Conservation (phyloP, 1,140 invertebrate genomes). For the Diorhabda sublineata region DNA sequence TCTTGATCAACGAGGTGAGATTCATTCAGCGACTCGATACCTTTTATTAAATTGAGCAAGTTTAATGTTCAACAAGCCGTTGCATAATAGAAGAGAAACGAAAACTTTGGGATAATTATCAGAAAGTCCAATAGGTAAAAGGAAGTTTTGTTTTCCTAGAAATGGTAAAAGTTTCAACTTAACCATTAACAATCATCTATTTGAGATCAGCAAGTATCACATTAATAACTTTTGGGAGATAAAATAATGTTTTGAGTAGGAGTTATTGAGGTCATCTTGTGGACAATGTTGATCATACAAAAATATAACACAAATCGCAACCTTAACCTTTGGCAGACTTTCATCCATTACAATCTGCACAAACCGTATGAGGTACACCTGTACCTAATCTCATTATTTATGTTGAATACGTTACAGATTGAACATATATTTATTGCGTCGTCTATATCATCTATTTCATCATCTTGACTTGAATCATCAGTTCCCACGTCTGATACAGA, state of each 20-base stretch:
- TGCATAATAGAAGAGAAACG: too few species aligned
- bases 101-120: too few species aligned
- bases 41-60: too few species aligned
- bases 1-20: too few species aligned
- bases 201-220: too few species aligned
- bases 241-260: slow-evolving; percentile 5
- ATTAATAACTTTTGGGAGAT: slow-evolving; percentile 6
- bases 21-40: too few species aligned
- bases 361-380: slow-evolving; percentile 34
- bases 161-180: not conserved
- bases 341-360: slow-evolving; percentile 36
- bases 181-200: too few species aligned
- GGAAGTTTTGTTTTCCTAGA: not conserved
- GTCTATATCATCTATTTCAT: slow-evolving; percentile 33
- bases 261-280: slow-evolving; percentile 11
- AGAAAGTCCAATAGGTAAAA: too few species aligned
- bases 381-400: slow-evolving; percentile 40
- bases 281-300: slow-evolving; percentile 4
- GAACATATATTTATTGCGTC: slow-evolving; percentile 34
- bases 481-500: slow-evolving; percentile 29
- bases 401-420: slow-evolving; percentile 11
- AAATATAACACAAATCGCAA: slow-evolving; percentile 32
- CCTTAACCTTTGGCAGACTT: slow-evolving; percentile 35
- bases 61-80: too few species aligned
- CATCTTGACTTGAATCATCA: slow-evolving; percentile 35